Evolutionary conservation across 1,140 invertebrate genomes (phyloP).

Genomic region (Drosophila obscura): DNA sequence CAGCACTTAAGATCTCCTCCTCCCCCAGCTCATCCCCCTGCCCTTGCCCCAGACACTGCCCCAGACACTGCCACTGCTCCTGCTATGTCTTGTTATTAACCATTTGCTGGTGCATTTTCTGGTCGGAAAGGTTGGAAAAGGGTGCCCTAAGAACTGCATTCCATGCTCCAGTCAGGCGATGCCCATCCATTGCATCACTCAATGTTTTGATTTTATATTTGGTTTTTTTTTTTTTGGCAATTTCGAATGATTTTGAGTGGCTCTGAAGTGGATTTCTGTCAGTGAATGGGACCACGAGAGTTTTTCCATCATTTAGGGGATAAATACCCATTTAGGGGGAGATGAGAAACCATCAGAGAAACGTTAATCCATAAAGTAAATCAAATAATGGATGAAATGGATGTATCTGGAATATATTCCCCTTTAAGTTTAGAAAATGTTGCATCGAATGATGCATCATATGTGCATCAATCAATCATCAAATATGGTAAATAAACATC

Average conservation of each 20-base stretch:
- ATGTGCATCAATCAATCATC: too few species aligned
- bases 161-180: too few species aligned
- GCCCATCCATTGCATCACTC: slow-evolving; percentile 13
- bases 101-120: slow-evolving; percentile 22
- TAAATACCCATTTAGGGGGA: too few species aligned
- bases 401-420: too few species aligned
- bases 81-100: slow-evolving; percentile 28
- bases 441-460: too few species aligned
- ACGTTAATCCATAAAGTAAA: too few species aligned
- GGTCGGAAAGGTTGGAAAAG: not conserved
- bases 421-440: too few species aligned
- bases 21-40: not conserved
- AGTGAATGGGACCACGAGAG: not conserved
- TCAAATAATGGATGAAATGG: too few species aligned
- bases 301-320: not conserved
- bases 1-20: slow-evolving; percentile 33
- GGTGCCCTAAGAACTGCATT: too few species aligned
- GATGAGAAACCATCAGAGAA: not conserved
- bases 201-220: not conserved
- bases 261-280: slow-evolving; percentile 7
- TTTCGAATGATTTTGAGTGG: slow-evolving; percentile 12
- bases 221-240: not conserved
- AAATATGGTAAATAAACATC: too few species aligned
- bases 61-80: not conserved
- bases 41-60: not conserved